Evolutionary conservation across 2,888 invertebrate genomes (phyloP).

Genomic region (Brachypterus glaber): DNA sequence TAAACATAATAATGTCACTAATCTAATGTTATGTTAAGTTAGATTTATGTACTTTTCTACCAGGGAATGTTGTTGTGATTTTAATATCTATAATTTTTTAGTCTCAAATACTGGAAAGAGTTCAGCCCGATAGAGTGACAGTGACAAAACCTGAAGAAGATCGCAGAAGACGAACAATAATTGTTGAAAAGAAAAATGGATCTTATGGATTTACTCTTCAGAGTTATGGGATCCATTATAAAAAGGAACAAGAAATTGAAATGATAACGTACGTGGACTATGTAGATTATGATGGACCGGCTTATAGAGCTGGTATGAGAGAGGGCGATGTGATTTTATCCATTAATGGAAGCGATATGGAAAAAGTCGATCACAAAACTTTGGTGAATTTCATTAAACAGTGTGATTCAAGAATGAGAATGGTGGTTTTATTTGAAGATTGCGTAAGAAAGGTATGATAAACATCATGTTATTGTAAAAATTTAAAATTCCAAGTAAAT

Average conservation of each 20-base stretch:
- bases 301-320: slow-evolving; percentile 86
- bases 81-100: slow-evolving; percentile 36
- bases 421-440: slow-evolving; percentile 95
- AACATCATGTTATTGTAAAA: not conserved
- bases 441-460: slow-evolving; percentile 76
- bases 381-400: slow-evolving; percentile 86
- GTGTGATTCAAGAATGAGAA: slow-evolving; percentile 83
- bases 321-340: slow-evolving; percentile 94
- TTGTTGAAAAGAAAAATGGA: slow-evolving; percentile 81
- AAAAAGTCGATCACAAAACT: slow-evolving; percentile 86
- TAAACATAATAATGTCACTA: no score
- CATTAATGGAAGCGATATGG: slow-evolving; percentile 93
- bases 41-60: no score
- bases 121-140: slow-evolving; percentile 62
- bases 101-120: slow-evolving; percentile 59
- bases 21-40: no score
- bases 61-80: no score
- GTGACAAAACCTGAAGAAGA: slow-evolving; percentile 72
- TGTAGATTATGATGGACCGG: slow-evolving; percentile 87
- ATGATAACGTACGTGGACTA: slow-evolving; percentile 96
- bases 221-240: slow-evolving; percentile 95
- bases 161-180: slow-evolving; percentile 79
- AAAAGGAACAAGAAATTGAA: slow-evolving; percentile 87
- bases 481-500: no score
- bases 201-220: slow-evolving; percentile 94